Evolutionary conservation across 2,113 vertebrate species (phyloP).

Genomic region (Marcusenius ussheri): DNA sequence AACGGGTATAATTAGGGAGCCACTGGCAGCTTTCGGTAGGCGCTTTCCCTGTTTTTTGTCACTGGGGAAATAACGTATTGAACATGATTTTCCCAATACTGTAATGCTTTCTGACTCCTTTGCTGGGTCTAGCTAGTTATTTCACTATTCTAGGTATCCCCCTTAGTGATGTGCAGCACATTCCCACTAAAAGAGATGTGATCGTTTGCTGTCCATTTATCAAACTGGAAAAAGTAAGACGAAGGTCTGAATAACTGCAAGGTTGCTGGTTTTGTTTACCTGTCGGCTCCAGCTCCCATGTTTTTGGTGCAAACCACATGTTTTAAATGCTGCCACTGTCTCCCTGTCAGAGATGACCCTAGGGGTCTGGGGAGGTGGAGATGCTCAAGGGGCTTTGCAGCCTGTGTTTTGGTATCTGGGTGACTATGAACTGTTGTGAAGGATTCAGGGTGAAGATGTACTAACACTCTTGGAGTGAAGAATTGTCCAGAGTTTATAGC

Average conservation of each 20-base stretch:
- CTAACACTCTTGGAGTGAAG: background rate
- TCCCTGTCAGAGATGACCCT: background rate
- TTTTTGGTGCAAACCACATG: background rate
- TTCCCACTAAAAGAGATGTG: background rate
- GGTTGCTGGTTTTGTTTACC: background rate
- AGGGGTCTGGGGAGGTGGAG: background rate
- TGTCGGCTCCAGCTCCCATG: too few relatives aligned
- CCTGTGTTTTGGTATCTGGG: background rate
- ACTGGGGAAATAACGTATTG: background rate
- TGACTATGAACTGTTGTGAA: background rate
- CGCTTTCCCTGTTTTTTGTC: background rate
- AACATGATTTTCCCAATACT: background rate
- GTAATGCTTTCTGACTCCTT: background rate
- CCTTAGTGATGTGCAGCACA: background rate
- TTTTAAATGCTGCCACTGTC: background rate
- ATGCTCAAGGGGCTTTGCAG: background rate
- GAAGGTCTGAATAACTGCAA: background rate
- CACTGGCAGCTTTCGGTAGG: background rate
- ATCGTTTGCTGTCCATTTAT: background rate
- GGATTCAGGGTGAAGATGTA: background rate
- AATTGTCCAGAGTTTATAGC: background rate
- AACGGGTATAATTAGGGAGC: background rate
- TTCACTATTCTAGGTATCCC: background rate
- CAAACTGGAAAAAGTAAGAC: background rate
- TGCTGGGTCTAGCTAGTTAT: background rate